These are phyloP conservation scores for Diorhabda elongata DNA, from an alignment of 1,140 invertebrate species.

Conservation along the genomic window DNA sequence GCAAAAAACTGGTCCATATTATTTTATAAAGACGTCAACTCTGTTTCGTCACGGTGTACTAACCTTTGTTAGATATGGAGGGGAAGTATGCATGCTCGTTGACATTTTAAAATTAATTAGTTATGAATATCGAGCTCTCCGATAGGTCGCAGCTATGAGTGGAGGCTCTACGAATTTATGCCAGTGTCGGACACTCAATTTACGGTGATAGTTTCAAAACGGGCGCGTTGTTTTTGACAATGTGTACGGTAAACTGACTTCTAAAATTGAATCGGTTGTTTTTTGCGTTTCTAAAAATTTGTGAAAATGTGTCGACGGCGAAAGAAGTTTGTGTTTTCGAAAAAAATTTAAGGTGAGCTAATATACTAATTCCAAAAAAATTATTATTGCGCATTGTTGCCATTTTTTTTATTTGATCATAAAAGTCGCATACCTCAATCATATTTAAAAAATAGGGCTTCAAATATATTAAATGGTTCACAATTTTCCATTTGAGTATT, in stretches of 20 bases:
- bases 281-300: neutral
- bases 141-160: slow-evolving; percentile 30
- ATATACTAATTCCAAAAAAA: too few species aligned
- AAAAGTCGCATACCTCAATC: too few species aligned
- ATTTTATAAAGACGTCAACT: slow-evolving; percentile 35
- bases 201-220: slow-evolving; percentile 28
- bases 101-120: slow-evolving; percentile 35
- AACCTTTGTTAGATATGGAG: slow-evolving; percentile 24
- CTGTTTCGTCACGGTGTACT: slow-evolving; percentile 14
- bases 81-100: slow-evolving; percentile 26
- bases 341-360: neutral
- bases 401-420: too few species aligned
- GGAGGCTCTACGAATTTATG: slow-evolving; percentile 13
- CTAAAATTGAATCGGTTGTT: slow-evolving; percentile 15
- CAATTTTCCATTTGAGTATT: too few species aligned
- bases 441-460: too few species aligned
- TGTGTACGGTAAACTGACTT: slow-evolving; percentile 7
- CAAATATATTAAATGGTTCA: too few species aligned
- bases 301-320: slow-evolving; percentile 18
- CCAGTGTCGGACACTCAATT: slow-evolving; percentile 27
- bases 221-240: slow-evolving; percentile 5
- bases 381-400: too few species aligned
- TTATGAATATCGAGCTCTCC: slow-evolving; percentile 13
- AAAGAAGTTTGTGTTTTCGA: slow-evolving; percentile 14
- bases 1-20: slow-evolving; percentile 34